Conservation (phyloP, 2,797 vertebrate species). For the Threskiornis aethiopicus region DNA sequence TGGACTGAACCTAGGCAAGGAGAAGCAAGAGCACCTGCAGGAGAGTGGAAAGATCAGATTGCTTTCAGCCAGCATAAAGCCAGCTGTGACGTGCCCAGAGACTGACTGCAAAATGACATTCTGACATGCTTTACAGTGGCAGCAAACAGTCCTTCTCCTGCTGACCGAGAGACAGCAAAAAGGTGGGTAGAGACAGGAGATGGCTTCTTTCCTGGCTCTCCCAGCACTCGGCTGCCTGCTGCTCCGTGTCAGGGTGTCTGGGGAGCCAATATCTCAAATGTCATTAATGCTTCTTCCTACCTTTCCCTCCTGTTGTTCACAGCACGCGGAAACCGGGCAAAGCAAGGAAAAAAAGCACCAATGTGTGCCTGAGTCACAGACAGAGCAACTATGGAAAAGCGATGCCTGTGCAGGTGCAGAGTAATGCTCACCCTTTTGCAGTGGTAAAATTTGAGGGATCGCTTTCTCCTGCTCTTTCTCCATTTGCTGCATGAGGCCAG, state of each 20-base stretch:
- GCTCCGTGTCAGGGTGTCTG: fast-evolving
- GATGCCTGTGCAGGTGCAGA: not conserved
- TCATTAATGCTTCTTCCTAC: not conserved
- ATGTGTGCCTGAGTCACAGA: not conserved
- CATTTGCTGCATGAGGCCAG: not conserved
- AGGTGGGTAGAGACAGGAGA: not conserved
- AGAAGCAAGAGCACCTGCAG: not conserved
- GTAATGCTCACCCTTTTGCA: not conserved
- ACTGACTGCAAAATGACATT: not conserved
- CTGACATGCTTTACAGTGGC: not conserved
- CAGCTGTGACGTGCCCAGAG: not conserved
- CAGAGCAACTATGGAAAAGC: fast-evolving
- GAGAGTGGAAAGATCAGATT: not conserved
- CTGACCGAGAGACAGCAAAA: not conserved
- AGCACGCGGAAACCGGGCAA: not conserved
- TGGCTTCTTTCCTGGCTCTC: not conserved
- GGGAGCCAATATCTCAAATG: not conserved
- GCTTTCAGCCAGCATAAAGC: not conserved
- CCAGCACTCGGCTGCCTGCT: not conserved
- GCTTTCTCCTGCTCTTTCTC: not conserved
- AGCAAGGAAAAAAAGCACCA: fast-evolving
- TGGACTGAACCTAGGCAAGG: not conserved
- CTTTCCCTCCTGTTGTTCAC: not conserved
- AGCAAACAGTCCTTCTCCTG: not conserved
- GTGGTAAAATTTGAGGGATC: fast-evolving